Evolutionary conservation across 2,888 invertebrate species (phyloP), one percentile per base, ranked within the genome.

Genomic region (Drosophila austrosaltans): DNA sequence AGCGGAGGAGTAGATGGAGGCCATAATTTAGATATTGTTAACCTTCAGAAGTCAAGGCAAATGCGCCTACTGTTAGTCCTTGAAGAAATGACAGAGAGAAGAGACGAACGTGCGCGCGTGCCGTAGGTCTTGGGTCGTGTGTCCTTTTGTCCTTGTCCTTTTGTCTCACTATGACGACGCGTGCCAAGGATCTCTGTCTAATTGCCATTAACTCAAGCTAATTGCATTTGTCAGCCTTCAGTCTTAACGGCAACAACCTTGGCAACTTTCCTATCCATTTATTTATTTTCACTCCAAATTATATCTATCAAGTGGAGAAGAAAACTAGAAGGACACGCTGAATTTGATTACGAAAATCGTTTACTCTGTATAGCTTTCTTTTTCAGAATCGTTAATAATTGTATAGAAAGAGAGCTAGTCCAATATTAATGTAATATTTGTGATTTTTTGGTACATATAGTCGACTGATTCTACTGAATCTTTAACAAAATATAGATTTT

Each of bases 11-110:
- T 70, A 71, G 58, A 28, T 28, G 28, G 28, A 28, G 28, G 30
- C 53, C 20, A 53, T 44, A 75, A 68, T 67, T 66, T 20, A 59
- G 57, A 65, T 75, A 82, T 56, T 53, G 76, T 59, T 64, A 72
- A 67, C 73, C 36, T 48, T 42, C 32, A 25, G 10, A 12, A 39
- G 54, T 73, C 75, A 73, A 73, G 63, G 60, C 22, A 7, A 20
- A 30, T 42, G 40, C n/a, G 75, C 69, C 72, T 59, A 72, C 75
- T 74, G 75, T 66, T 72, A 61, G 72, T 68, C 72, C 72, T 72
- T 74, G 69, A 48, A 25, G 16, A 6, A 16, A 42, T 0, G 53
- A 30, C 5, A 30, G 6, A 30, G 6, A 30, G 1, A 30, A 28
- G 0, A 4, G 32, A 28, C 39, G 7, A n/a, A 22, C 42, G 39